Conservation (phyloP, 1,140 invertebrate species). For the Caenorhabditis brenneri region DNA sequence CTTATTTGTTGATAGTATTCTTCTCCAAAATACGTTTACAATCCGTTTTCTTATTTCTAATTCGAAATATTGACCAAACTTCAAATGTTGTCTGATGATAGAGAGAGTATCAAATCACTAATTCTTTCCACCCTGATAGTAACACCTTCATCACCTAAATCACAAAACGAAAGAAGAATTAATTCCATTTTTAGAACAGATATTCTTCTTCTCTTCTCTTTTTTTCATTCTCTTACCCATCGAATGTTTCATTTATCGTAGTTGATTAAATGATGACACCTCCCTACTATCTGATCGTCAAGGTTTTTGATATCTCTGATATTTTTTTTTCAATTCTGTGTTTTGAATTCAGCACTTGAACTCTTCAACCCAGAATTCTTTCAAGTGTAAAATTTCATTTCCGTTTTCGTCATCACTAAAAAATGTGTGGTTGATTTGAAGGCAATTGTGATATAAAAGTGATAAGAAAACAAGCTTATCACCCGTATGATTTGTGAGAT, state of each 20-base stretch:
- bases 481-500: not conserved
- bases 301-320: not conserved
- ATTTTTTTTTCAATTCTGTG: too few relatives aligned
- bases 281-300: not conserved
- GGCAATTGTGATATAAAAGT: not conserved
- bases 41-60: too few relatives aligned
- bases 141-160: conserved; percentile 26
- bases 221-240: not conserved
- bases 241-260: not conserved
- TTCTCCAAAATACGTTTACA: not conserved
- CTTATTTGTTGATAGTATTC: too few relatives aligned
- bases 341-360: not conserved
- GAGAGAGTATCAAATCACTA: not conserved
- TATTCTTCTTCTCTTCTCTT: not conserved
- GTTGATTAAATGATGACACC: not conserved
- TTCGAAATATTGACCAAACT: not conserved
- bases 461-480: conserved; percentile 39
- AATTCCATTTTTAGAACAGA: conserved; percentile 31
- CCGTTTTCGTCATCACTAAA: not conserved
- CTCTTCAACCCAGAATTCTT: not conserved
- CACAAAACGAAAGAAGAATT: not conserved
- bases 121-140: not conserved
- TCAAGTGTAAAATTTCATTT: conserved; percentile 16
- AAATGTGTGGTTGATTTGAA: not conserved
- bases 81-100: not conserved